A percentile compares a stretch with the other conserved stretches of the same genome.
Evolutionary conservation across 2,888 invertebrate species (phyloP).

Genomic region (Boloria selene): DNA sequence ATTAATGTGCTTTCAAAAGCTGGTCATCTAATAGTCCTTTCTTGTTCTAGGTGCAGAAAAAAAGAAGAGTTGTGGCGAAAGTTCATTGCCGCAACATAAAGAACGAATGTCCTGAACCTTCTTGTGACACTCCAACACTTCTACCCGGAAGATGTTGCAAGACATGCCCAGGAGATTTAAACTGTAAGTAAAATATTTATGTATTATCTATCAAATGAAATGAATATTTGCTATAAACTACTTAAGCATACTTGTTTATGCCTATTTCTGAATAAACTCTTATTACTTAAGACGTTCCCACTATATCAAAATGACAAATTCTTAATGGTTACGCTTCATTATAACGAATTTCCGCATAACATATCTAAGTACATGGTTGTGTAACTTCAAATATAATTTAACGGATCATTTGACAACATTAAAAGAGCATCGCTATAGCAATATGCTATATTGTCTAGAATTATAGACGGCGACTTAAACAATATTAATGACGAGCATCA

Average conservation of each 20-base stretch:
- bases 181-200: conserved; percentile 81
- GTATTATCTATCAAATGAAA: background rate
- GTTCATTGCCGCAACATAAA: conserved; percentile 96
- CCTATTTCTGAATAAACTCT: too few relatives aligned
- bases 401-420: conserved; percentile 34
- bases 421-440: conserved; percentile 54
- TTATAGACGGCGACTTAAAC: conserved; percentile 48
- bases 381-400: conserved; percentile 19
- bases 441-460: conserved; percentile 40
- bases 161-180: conserved; percentile 90
- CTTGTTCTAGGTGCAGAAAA: conserved; percentile 89
- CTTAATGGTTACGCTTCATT: too few relatives aligned
- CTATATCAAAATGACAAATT: too few relatives aligned
- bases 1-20: too few relatives aligned
- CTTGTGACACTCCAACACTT: conserved; percentile 92
- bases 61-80: conserved; percentile 92
- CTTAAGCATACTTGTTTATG: background rate
- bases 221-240: background rate
- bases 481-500: conserved; percentile 27
- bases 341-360: too few relatives aligned
- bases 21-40: background rate
- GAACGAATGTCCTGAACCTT: conserved; percentile 93
- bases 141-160: conserved; percentile 95
- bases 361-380: conserved; percentile 18
- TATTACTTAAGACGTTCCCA: too few relatives aligned